Percentiles rank a stretch among this genome's conserved stretches.
phyloP scores from a whole-genome alignment of 1,140 invertebrate genomes.

The Aplysia californica region DNA sequence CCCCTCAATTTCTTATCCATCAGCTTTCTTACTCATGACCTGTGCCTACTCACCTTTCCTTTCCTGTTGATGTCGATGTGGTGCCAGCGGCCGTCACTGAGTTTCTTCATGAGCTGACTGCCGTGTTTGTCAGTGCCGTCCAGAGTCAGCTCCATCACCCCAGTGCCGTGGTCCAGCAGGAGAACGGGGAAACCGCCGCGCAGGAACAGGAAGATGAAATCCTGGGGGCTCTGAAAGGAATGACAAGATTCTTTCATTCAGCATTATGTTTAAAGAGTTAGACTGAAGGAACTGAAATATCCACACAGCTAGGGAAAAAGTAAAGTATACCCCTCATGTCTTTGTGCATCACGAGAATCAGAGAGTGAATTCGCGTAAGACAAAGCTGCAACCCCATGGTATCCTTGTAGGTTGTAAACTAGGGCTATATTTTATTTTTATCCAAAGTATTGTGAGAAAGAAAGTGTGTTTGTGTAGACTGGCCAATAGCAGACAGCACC shows the following conservation, averaged over 20 bases:
- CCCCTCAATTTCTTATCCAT: too few species aligned
- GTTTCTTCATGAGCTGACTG: constrained; percentile 76
- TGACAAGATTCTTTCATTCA: constrained; percentile 54
- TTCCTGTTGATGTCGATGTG: constrained; percentile 95
- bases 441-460: too few species aligned
- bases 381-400: too few species aligned
- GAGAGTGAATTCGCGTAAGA: neutral
- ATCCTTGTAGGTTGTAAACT: too few species aligned
- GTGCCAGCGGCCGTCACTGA: constrained; percentile 97
- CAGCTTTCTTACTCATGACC: too few species aligned
- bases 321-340: too few species aligned
- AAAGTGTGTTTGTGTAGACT: too few species aligned
- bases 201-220: constrained; percentile 95
- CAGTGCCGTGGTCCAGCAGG: constrained; percentile 94
- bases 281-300: too few species aligned
- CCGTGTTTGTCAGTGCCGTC: constrained; percentile 68
- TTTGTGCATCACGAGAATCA: neutral
- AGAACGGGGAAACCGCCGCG: constrained; percentile 89
- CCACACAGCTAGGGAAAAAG: too few species aligned
- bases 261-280: constrained; percentile 78
- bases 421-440: too few species aligned
- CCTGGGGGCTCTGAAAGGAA: constrained; percentile 64
- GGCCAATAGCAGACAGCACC: too few species aligned
- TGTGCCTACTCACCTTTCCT: constrained; percentile 81
- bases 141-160: constrained; percentile 88